Conservation (phyloP, 1,140 invertebrate species). For the Lucilia cuprina region DNA sequence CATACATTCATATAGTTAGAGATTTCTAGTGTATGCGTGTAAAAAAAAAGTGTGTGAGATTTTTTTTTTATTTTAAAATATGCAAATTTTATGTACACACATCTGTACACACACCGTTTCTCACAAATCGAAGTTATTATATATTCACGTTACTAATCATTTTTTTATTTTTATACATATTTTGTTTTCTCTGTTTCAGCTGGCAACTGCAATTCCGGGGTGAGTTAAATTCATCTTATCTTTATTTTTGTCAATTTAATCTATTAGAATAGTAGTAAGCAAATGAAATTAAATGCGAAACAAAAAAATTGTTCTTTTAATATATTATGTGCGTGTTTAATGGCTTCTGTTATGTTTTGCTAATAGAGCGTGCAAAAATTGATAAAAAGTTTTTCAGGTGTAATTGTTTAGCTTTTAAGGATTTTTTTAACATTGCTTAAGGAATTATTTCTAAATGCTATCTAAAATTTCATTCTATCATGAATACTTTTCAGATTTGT, state of each 20-base stretch:
- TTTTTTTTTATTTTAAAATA: not conserved
- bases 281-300: not conserved
- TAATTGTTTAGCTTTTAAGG: no score
- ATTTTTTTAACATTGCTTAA: no score
- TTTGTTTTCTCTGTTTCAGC: not conserved
- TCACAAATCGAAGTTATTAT: not conserved
- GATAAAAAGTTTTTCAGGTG: not conserved
- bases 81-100: slow-evolving; percentile 1
- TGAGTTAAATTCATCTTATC: not conserved
- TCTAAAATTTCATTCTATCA: no score
- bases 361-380: not conserved
- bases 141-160: slow-evolving; percentile 2
- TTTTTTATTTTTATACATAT: not conserved
- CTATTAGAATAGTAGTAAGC: not conserved
- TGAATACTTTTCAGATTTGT: no score
- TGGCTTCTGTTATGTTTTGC: not conserved
- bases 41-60: not conserved
- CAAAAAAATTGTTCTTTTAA: not conserved
- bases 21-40: not conserved
- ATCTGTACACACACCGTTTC: not conserved
- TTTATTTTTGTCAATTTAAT: not conserved
- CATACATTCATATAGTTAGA: not conserved
- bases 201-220: not conserved
- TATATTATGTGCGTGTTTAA: not conserved
- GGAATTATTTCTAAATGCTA: no score